These are phyloP conservation scores for Polydrusus tereticollis DNA, from an alignment of 2,888 invertebrate species.

Conservation along the genomic window DNA sequence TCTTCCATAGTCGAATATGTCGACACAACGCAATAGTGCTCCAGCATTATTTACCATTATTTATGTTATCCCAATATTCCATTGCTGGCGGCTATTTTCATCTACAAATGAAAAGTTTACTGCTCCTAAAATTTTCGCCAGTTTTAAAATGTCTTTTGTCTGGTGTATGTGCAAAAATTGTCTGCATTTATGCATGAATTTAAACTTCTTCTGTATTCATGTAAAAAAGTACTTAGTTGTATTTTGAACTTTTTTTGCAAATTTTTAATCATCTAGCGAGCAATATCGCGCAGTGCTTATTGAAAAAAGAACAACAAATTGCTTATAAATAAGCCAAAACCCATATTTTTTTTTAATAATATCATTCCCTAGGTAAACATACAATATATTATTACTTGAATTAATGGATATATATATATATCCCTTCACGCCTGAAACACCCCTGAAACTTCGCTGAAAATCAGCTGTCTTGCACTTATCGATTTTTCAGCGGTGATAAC, in stretches of 20 bases:
- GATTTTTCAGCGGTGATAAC: slow-evolving; percentile 28
- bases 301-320: too few relatives aligned
- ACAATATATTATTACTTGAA: too few relatives aligned
- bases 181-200: background rate
- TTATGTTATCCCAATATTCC: slow-evolving; percentile 34
- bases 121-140: slow-evolving; percentile 6
- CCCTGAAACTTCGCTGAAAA: slow-evolving; percentile 28
- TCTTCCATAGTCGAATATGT: too few relatives aligned
- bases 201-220: too few relatives aligned
- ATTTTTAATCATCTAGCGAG: too few relatives aligned
- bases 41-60: slow-evolving; percentile 20
- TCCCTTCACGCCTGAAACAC: background rate
- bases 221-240: too few relatives aligned
- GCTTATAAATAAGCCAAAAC: too few relatives aligned
- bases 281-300: too few relatives aligned
- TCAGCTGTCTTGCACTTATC: slow-evolving; percentile 36
- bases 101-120: slow-evolving; percentile 20
- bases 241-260: too few relatives aligned
- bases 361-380: too few relatives aligned
- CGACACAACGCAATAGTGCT: background rate
- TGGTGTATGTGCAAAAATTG: background rate
- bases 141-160: slow-evolving; percentile 9
- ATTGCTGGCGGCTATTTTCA: slow-evolving; percentile 31
- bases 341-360: too few relatives aligned
- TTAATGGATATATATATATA: background rate